phyloP scores from a whole-genome alignment of 2,113 vertebrate species.

The Salminus brasiliensis region DNA sequence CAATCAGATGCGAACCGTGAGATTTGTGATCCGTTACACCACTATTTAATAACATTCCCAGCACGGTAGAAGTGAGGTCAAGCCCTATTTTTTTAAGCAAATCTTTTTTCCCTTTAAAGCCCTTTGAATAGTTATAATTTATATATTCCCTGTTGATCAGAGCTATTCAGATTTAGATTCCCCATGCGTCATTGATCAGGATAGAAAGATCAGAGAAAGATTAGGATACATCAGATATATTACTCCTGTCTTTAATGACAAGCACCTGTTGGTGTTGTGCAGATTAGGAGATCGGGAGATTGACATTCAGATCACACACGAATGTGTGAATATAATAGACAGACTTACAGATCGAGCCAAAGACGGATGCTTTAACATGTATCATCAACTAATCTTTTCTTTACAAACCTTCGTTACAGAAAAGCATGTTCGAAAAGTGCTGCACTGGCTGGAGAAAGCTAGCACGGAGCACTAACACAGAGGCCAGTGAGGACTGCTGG shows the following conservation, averaged over 20 bases:
- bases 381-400: too few species aligned
- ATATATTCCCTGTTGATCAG: neutral
- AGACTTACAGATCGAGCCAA: neutral
- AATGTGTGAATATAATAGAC: neutral
- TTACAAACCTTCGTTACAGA: neutral
- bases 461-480: neutral
- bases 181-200: conserved; percentile 17
- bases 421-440: neutral
- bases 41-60: neutral
- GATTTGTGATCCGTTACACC: conserved; percentile 18
- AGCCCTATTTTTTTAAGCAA: neutral
- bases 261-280: neutral
- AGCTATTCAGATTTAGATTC: neutral
- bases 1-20: too few species aligned
- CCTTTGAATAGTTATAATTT: neutral
- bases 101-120: neutral
- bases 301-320: neutral
- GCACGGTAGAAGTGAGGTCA: neutral
- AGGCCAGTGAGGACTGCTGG: neutral
- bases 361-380: neutral
- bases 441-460: neutral
- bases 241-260: neutral
- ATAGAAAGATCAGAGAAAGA: neutral
- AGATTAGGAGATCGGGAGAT: neutral
- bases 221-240: neutral